Percentiles rank a stretch among this genome's conserved stretches.
Evolutionary conservation across 2,797 vertebrate species (phyloP).

Genomic region (Menidia menidia): DNA sequence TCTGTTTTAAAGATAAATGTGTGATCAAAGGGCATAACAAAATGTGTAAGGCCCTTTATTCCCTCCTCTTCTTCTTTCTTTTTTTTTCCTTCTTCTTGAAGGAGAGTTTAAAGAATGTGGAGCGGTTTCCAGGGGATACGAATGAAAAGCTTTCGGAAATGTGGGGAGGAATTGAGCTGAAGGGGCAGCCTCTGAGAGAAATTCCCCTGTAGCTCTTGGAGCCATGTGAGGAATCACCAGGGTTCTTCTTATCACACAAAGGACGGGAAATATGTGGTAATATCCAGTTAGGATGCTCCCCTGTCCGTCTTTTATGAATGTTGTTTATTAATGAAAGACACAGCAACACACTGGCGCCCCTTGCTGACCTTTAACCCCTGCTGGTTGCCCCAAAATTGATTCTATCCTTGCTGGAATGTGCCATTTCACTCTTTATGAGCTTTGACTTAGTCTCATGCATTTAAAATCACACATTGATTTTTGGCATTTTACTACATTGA

Average conservation of each 20-base stretch:
- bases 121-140: slow-evolving; percentile 90
- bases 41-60: slow-evolving; percentile 75
- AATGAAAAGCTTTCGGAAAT: slow-evolving; percentile 90
- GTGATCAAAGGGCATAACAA: slow-evolving; percentile 86
- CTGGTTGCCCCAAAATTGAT: slow-evolving; percentile 53
- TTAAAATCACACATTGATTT: slow-evolving; percentile 7
- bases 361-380: slow-evolving; percentile 72
- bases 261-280: slow-evolving; percentile 79
- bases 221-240: slow-evolving; percentile 84
- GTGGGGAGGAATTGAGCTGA: slow-evolving; percentile 84
- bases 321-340: slow-evolving; percentile 82
- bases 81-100: slow-evolving; percentile 70
- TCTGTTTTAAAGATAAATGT: slow-evolving; percentile 85
- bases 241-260: slow-evolving; percentile 85
- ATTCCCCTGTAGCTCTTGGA: slow-evolving; percentile 84
- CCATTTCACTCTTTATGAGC: slow-evolving; percentile 15
- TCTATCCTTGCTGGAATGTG: slow-evolving; percentile 38
- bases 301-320: slow-evolving; percentile 79
- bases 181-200: slow-evolving; percentile 81
- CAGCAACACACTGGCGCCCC: slow-evolving; percentile 64
- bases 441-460: slow-evolving; percentile 9
- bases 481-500: neutral
- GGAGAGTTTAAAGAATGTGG: slow-evolving; percentile 85
- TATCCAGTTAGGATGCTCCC: slow-evolving; percentile 78
- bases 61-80: slow-evolving; percentile 27